These are phyloP conservation scores for Temnothorax unifasciatus DNA, from an alignment of 2,888 invertebrate genomes.

Conservation along the genomic window DNA sequence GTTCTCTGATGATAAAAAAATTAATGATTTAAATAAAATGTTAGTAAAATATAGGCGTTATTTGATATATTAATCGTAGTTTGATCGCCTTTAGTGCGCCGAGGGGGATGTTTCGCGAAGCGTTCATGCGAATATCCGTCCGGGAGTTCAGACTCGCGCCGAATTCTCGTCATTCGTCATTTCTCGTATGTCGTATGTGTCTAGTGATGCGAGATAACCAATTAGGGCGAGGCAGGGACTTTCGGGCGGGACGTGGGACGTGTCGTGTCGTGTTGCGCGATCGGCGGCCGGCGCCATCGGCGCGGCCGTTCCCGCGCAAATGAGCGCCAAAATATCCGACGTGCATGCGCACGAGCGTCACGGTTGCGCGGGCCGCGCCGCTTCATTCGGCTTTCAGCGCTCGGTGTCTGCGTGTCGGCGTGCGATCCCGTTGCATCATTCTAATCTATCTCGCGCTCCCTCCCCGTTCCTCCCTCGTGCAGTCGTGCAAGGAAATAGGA, in stretches of 20 bases:
- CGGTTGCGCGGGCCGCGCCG: constrained; percentile 52
- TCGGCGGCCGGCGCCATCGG: neutral
- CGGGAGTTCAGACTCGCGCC: no score
- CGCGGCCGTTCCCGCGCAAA: constrained; percentile 79
- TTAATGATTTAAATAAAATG: no score
- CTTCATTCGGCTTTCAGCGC: constrained; percentile 71
- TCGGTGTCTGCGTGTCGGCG: constrained; percentile 22
- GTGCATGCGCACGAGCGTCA: constrained; percentile 72
- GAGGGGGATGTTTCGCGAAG: neutral
- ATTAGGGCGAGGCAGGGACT: neutral
- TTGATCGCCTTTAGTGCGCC: neutral
- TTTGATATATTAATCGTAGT: no score
- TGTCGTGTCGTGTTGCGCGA: neutral
- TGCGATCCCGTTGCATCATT: neutral
- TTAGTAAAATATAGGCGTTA: no score
- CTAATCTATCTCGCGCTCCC: neutral
- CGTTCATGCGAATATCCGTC: neutral
- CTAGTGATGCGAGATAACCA: neutral
- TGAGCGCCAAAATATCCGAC: constrained; percentile 79
- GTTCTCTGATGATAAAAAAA: no score
- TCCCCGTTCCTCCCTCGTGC: neutral
- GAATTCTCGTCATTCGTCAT: no score
- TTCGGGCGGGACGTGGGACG: neutral
- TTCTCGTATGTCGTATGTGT: neutral
- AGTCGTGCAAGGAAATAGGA: neutral